These are phyloP conservation scores for Oostethus manadensis DNA, from an alignment of 2,113 vertebrate genomes.

Conservation along the genomic window DNA sequence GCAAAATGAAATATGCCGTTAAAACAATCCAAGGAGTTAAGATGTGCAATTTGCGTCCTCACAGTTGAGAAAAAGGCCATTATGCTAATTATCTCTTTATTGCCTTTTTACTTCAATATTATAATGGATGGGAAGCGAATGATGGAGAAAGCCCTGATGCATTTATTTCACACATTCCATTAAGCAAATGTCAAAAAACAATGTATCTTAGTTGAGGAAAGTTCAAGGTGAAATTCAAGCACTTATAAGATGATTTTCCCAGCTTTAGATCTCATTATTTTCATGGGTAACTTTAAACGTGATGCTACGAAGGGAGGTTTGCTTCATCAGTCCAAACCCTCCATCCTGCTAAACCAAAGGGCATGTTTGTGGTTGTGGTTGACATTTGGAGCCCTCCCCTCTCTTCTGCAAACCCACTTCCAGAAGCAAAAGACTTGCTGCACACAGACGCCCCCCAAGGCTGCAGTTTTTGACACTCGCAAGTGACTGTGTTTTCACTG, in stretches of 20 bases:
- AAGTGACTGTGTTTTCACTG: conserved; percentile 5
- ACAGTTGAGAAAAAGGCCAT: conserved; percentile 13
- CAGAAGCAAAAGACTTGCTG: conserved; percentile 54
- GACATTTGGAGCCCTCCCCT: conserved; percentile 55
- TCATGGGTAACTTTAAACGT: too few species aligned
- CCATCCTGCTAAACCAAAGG: conserved; percentile 48
- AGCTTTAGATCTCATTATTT: not conserved
- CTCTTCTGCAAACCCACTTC: conserved; percentile 40
- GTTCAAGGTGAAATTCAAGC: conserved; percentile 2
- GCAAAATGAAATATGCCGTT: conserved; percentile 12
- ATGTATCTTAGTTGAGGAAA: not conserved
- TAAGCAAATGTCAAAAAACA: not conserved
- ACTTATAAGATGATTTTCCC: not conserved
- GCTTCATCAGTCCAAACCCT: conserved; percentile 42
- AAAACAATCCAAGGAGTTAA: conserved; percentile 29
- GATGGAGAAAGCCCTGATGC: not conserved
- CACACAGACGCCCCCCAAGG: conserved; percentile 33
- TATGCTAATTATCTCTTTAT: conserved; percentile 19
- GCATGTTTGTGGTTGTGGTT: conserved; percentile 51
- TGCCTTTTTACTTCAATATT: conserved; percentile 11
- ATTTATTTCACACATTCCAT: conserved; percentile 1
- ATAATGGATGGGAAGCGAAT: not conserved
- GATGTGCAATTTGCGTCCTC: conserved; percentile 20
- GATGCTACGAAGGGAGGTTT: too few species aligned
- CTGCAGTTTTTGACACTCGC: conserved; percentile 26